phyloP scores from a whole-genome alignment of 2,797 vertebrate species.

The Coreius guichenoti region DNA sequence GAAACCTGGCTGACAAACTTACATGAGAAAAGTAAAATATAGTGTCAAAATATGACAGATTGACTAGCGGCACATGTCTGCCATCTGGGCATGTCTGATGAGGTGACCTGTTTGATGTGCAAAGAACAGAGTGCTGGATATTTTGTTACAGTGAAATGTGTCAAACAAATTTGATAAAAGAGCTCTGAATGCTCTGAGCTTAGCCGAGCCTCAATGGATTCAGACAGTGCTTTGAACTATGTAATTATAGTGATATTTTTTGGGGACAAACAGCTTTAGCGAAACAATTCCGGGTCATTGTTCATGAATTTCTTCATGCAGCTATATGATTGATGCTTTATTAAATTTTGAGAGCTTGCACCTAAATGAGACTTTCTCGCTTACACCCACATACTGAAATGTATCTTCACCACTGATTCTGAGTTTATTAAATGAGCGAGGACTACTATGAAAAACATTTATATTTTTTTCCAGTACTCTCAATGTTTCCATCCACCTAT shows the following conservation, averaged over 20 bases:
- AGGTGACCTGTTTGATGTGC: slow-evolving; percentile 13
- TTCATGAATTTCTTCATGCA: neutral
- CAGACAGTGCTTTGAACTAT: slow-evolving; percentile 9
- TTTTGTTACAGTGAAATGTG: slow-evolving; percentile 19
- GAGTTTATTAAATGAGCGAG: neutral
- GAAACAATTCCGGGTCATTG: neutral
- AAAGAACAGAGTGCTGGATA: neutral
- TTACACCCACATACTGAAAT: neutral
- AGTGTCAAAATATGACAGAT: slow-evolving; percentile 23
- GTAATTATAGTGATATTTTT: neutral
- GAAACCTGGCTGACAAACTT: slow-evolving; percentile 2
- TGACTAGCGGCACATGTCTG: neutral
- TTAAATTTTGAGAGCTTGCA: neutral
- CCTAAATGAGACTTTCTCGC: neutral
- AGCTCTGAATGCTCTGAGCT: neutral
- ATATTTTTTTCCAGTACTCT: neutral
- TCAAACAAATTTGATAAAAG: slow-evolving; percentile 22
- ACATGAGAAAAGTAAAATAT: neutral
- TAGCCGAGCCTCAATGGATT: neutral
- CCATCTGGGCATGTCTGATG: slow-evolving; percentile 21
- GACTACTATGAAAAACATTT: neutral
- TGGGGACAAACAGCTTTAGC: neutral
- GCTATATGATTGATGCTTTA: neutral
- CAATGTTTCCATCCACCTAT: neutral
- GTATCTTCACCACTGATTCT: neutral